Evolutionary conservation across 2,888 invertebrate species (phyloP).

Genomic region (Oeneis ivallda): DNA sequence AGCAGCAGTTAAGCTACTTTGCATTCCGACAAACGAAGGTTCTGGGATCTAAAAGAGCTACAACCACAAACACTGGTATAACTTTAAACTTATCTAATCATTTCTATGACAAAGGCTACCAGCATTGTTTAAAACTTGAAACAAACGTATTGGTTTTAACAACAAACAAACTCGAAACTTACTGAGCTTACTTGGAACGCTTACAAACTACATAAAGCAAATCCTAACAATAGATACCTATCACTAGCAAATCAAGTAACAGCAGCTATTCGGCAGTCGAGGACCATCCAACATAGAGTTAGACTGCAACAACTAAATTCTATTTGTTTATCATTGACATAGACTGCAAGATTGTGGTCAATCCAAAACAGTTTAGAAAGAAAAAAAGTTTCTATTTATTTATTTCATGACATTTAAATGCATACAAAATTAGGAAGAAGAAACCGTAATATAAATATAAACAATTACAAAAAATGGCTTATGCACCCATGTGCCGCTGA

Average conservation of each 20-base stretch:
- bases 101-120: neutral
- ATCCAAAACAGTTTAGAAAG: too few relatives aligned
- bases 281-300: neutral
- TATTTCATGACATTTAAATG: too few relatives aligned
- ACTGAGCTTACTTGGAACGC: neutral
- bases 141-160: neutral
- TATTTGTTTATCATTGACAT: neutral
- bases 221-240: neutral
- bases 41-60: too few relatives aligned
- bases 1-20: too few relatives aligned
- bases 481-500: too few relatives aligned
- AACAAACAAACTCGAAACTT: neutral
- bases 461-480: too few relatives aligned
- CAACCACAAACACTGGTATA: too few relatives aligned
- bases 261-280: neutral
- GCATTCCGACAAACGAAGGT: too few relatives aligned
- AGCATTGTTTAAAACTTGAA: neutral
- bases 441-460: too few relatives aligned
- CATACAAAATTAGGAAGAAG: too few relatives aligned
- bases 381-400: too few relatives aligned
- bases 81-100: neutral
- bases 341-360: constrained; percentile 25
- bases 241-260: constrained; percentile 5
- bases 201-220: neutral
- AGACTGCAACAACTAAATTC: neutral